Conservation (phyloP, 2,113 vertebrate genomes). For the Atrichornis clamosus region DNA sequence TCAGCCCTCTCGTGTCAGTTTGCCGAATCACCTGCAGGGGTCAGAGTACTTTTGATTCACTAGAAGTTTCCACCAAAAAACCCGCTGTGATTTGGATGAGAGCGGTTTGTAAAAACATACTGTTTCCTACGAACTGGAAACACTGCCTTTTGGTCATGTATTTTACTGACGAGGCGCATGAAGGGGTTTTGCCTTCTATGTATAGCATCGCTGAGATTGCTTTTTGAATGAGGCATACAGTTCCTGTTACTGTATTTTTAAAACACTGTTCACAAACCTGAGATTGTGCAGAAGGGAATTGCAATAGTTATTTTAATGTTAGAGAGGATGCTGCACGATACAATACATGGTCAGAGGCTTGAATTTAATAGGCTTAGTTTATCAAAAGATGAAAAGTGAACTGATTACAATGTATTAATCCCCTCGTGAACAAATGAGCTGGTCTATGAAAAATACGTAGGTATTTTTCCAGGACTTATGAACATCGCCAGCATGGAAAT, state of each 20-base stretch:
- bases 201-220: neutral
- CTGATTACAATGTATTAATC: constrained; percentile 25
- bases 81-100: neutral
- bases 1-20: neutral
- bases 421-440: constrained; percentile 34
- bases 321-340: neutral
- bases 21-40: constrained; percentile 51
- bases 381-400: constrained; percentile 40
- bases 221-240: neutral
- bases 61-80: constrained; percentile 33
- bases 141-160: neutral
- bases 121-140: neutral
- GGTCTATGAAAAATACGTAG: constrained; percentile 22
- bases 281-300: neutral
- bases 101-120: neutral
- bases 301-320: neutral
- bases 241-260: neutral
- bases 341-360: neutral
- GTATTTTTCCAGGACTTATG: constrained; percentile 46
- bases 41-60: constrained; percentile 51
- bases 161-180: neutral
- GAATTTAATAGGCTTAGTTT: constrained; percentile 21
- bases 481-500: constrained; percentile 50
- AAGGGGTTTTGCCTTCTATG: neutral
- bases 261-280: neutral